These are phyloP conservation scores for Trachelus troglodyta DNA, from an alignment of 2,888 invertebrate species.

Conservation along the genomic window DNA sequence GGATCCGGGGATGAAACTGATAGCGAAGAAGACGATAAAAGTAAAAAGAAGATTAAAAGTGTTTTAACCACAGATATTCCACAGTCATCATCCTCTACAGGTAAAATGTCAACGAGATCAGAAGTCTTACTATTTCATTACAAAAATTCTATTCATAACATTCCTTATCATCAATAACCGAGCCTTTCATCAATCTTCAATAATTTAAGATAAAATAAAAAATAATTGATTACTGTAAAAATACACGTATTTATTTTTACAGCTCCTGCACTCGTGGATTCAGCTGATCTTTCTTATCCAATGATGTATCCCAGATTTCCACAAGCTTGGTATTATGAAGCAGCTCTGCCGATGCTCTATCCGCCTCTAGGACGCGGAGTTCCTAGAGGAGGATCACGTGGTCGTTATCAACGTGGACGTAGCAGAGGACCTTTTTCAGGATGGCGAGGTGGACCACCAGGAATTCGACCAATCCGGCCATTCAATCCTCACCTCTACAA, in stretches of 20 bases:
- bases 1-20: slow-evolving; percentile 36
- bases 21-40: slow-evolving; percentile 41
- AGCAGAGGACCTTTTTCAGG: slow-evolving; percentile 35
- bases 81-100: slow-evolving; percentile 36
- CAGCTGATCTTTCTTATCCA: slow-evolving; percentile 39
- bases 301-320: slow-evolving; percentile 52
- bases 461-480: slow-evolving; percentile 45
- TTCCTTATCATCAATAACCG: too few relatives aligned
- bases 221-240: too few relatives aligned
- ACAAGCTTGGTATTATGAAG: slow-evolving; percentile 57
- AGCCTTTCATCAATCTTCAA: too few relatives aligned
- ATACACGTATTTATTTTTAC: background rate
- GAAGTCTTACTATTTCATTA: too few relatives aligned
- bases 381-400: slow-evolving; percentile 41
- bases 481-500: slow-evolving; percentile 64
- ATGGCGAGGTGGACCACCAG: slow-evolving; percentile 33
- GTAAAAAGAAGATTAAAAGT: slow-evolving; percentile 54
- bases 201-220: too few relatives aligned
- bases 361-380: slow-evolving; percentile 43
- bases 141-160: too few relatives aligned
- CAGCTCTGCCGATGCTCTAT: slow-evolving; percentile 52
- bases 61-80: slow-evolving; percentile 41
- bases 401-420: slow-evolving; percentile 23
- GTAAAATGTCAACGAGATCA: slow-evolving; percentile 19
- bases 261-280: slow-evolving; percentile 35